phyloP scores from a whole-genome alignment of 2,888 invertebrate species.

The Caenorhabditis sp. region DNA sequence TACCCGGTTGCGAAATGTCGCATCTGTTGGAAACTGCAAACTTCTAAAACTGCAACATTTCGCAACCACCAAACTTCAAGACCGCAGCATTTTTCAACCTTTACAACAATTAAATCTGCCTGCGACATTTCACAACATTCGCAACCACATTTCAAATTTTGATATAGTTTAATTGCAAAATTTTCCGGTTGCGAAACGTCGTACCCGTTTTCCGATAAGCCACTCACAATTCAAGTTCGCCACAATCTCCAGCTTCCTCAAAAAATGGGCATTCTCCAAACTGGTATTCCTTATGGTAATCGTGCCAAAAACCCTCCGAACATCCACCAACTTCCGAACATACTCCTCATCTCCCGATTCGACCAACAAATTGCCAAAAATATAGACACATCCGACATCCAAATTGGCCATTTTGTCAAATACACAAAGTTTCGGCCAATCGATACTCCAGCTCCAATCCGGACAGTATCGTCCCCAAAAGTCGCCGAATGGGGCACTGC shows the following conservation, averaged over 20 bases:
- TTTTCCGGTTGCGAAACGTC: no score
- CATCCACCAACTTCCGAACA: background rate
- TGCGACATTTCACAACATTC: no score
- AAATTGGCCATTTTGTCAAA: constrained; percentile 4
- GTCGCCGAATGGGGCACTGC: background rate
- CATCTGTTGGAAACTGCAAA: no score
- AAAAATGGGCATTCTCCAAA: constrained; percentile 7
- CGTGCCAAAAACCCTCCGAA: background rate
- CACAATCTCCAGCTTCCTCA: background rate
- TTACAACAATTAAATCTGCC: no score
- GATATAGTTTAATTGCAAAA: no score
- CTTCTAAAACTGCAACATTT: no score
- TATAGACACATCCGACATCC: constrained; percentile 1
- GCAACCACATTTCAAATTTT: no score
- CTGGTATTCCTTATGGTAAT: constrained; percentile 20
- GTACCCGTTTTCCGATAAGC: background rate
- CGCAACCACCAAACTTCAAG: no score
- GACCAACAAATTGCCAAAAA: constrained; percentile 16
- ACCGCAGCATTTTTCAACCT: no score
- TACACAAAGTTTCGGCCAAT: background rate
- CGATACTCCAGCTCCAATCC: background rate
- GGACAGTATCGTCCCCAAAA: background rate
- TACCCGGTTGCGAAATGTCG: no score
- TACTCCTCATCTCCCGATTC: constrained; percentile 12
- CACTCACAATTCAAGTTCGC: constrained; percentile 15